phyloP scores from a whole-genome alignment of 2,888 invertebrate species.

The Lissonota sp. region DNA sequence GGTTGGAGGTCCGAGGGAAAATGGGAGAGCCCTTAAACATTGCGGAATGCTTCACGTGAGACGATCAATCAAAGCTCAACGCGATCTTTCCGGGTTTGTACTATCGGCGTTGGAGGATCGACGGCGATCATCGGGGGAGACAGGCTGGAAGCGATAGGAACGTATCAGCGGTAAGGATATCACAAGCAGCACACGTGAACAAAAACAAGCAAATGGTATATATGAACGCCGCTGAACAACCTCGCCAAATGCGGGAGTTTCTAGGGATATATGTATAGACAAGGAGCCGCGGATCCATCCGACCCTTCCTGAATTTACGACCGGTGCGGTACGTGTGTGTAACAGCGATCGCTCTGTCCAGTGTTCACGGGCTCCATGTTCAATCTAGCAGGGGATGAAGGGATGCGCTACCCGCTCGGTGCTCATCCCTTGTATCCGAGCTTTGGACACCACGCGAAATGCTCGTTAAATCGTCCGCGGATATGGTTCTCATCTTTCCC shows the following conservation, averaged over 20 bases:
- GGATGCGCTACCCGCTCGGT: slow-evolving; percentile 12
- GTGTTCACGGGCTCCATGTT: neutral
- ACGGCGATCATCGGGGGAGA: slow-evolving; percentile 1
- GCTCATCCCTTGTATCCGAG: neutral
- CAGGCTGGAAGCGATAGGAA: neutral
- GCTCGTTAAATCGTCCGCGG: slow-evolving; percentile 66
- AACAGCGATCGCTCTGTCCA: slow-evolving; percentile 53
- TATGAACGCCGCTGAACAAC: slow-evolving; percentile 29
- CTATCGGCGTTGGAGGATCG: slow-evolving; percentile 36
- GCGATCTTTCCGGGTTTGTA: slow-evolving; percentile 33
- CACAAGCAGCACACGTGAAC: slow-evolving; percentile 22
- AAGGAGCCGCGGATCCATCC: slow-evolving; percentile 57
- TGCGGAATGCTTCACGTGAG: slow-evolving; percentile 26
- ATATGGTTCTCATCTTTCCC: slow-evolving; percentile 56
- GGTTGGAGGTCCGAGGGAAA: neutral
- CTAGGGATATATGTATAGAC: neutral
- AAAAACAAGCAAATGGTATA: too few species aligned
- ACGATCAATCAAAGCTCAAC: slow-evolving; percentile 54
- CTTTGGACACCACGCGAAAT: slow-evolving; percentile 63
- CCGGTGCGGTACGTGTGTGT: slow-evolving; percentile 56
- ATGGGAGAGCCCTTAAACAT: slow-evolving; percentile 17
- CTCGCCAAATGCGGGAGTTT: slow-evolving; percentile 6
- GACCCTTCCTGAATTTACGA: slow-evolving; percentile 65
- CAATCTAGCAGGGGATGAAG: slow-evolving; percentile 7
- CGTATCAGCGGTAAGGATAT: slow-evolving; percentile 43